phyloP scores from a whole-genome alignment of 2,888 invertebrate genomes.

The Caenorhabditis macrosperma region DNA sequence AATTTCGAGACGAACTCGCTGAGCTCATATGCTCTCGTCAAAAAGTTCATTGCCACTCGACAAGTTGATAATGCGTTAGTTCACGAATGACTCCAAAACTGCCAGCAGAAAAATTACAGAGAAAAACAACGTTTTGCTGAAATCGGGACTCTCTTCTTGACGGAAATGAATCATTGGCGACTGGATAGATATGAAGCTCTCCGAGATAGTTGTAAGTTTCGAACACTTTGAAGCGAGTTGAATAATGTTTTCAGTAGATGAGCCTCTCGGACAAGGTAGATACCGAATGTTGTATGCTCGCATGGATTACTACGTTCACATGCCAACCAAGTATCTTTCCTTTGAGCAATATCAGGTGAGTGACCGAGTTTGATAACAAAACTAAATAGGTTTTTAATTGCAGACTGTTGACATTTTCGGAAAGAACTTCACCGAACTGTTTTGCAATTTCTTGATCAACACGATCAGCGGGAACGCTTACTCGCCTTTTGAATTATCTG shows the following conservation, averaged over 20 bases:
- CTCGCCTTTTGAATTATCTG: constrained; percentile 20
- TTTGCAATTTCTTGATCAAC: constrained; percentile 36
- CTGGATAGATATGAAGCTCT: constrained; percentile 25
- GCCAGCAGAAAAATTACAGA: not conserved
- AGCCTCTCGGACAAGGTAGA: constrained; percentile 24
- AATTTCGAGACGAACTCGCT: constrained; percentile 38
- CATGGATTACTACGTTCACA: constrained; percentile 47
- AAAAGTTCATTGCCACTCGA: constrained; percentile 26
- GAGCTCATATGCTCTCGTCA: constrained; percentile 26
- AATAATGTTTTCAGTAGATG: constrained; percentile 31
- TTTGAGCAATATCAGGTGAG: constrained; percentile 55
- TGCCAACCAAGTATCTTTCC: constrained; percentile 40
- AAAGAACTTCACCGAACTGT: constrained; percentile 12
- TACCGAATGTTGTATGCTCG: constrained; percentile 30
- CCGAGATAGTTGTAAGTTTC: constrained; percentile 8
- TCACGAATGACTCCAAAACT: not conserved
- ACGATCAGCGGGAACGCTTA: constrained; percentile 1
- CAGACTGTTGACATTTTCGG: constrained; percentile 58
- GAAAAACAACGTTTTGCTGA: constrained; percentile 46
- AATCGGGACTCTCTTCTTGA: constrained; percentile 36
- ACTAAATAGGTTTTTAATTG: no score
- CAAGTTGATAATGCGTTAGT: constrained; percentile 38
- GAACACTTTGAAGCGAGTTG: no score
- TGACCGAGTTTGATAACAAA: no score
- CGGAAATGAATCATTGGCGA: constrained; percentile 55